These are phyloP conservation scores for Ceratoteleas bidentatus DNA, from an alignment of 1,140 invertebrate genomes.

Conservation along the genomic window DNA sequence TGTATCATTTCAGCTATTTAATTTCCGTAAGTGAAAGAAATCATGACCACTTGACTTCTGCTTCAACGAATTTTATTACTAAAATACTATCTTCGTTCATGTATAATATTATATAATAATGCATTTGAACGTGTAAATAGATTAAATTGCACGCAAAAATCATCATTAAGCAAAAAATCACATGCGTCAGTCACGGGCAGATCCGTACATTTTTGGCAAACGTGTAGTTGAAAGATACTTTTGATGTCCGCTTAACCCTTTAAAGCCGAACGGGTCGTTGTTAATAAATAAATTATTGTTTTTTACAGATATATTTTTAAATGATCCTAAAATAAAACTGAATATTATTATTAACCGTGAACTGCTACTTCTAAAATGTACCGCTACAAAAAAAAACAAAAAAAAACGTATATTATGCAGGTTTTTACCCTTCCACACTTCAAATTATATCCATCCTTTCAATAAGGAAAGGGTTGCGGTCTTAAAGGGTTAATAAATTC, in stretches of 20 bases:
- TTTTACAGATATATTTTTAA: too few relatives aligned
- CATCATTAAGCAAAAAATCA: constrained; percentile 53
- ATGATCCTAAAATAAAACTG: too few relatives aligned
- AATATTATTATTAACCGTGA: too few relatives aligned
- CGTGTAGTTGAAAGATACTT: constrained; percentile 22
- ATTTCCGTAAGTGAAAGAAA: background rate
- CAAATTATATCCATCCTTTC: too few relatives aligned
- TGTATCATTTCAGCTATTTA: background rate
- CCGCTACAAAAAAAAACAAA: too few relatives aligned
- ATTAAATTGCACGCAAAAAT: constrained; percentile 47
- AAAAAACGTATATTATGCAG: too few relatives aligned
- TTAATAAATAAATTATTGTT: too few relatives aligned
- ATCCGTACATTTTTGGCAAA: constrained; percentile 54
- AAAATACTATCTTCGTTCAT: constrained; percentile 49
- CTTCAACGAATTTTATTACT: constrained; percentile 57
- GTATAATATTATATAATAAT: constrained; percentile 45
- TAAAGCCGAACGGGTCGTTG: too few relatives aligned
- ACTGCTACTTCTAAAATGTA: too few relatives aligned
- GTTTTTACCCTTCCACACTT: too few relatives aligned
- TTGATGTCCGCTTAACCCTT: background rate
- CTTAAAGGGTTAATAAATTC: constrained; percentile 16
- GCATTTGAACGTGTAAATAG: constrained; percentile 52
- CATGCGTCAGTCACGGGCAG: constrained; percentile 48
- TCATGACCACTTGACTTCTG: constrained; percentile 3
- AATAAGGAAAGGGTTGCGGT: too few relatives aligned